Evolutionary conservation across 2,888 invertebrate species (phyloP).

Genomic region (Tanypteryx hageni): DNA sequence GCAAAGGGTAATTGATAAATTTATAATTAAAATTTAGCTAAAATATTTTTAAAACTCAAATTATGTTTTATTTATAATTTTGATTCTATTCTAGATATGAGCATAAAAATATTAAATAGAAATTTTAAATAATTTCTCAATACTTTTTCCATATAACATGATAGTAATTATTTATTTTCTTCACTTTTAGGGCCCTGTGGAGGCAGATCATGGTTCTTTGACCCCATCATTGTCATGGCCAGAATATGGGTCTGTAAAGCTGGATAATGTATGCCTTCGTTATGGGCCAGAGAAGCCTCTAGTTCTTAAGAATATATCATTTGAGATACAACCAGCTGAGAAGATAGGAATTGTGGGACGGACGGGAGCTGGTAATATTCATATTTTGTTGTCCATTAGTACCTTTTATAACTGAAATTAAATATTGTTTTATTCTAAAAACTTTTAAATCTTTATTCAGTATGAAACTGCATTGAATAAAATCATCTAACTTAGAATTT

Average conservation of each 20-base stretch:
- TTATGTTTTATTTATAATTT: too few relatives aligned
- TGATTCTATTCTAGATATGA: too few relatives aligned
- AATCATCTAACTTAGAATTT: too few relatives aligned
- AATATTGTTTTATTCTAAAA: neutral
- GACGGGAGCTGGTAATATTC: slow-evolving; percentile 65
- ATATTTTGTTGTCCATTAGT: slow-evolving; percentile 58
- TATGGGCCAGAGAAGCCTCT: slow-evolving; percentile 73
- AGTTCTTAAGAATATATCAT: slow-evolving; percentile 75
- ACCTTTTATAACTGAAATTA: neutral
- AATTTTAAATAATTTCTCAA: too few relatives aligned
- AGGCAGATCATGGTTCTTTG: slow-evolving; percentile 71
- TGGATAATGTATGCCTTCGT: slow-evolving; percentile 73
- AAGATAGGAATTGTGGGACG: slow-evolving; percentile 73
- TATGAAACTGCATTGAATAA: neutral
- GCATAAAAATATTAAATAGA: too few relatives aligned
- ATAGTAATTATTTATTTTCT: slow-evolving; percentile 60
- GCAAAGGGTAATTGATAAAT: neutral
- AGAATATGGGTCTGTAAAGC: slow-evolving; percentile 72
- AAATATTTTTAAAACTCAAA: neutral
- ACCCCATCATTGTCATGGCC: slow-evolving; percentile 74
- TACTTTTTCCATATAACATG: too few relatives aligned
- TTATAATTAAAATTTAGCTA: neutral
- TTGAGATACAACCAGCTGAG: slow-evolving; percentile 75
- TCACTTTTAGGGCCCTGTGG: slow-evolving; percentile 71
- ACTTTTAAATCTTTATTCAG: neutral